Base-by-base conservation (phyloP, 2,113 vertebrate genomes). In the Pica pica region DNA sequence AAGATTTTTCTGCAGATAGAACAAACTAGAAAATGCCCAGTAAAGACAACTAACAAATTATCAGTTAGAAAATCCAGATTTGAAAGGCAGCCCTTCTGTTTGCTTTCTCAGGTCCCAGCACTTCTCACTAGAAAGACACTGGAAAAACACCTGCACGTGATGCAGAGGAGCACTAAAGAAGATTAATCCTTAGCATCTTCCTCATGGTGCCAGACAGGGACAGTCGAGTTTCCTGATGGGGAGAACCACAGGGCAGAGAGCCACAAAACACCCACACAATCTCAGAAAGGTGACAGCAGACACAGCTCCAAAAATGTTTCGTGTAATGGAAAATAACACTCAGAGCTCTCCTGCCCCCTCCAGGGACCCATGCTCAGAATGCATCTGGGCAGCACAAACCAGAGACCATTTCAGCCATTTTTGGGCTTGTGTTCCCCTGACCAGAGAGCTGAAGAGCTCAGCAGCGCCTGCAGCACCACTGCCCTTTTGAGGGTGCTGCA, bases 391-490 rank as follows among this genome's bases (percentile, higher is more conserved):
- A 60, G 56, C 83, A 88, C 53, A 73, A 77, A 13, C 11, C 52
- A 33, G 44, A 30, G 26, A 28, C 1, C 3, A 59, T 9, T 65
- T 31, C 73, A 24, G 68, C 4, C 1, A 18, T n/a, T 24, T 15
- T 14, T 7, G 12, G 33, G 18, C 24, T 30, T 1, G 0, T 8
- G 47, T 0, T 53, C 13, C 47, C 49, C 76, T 70, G n/a, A n/a
- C 7, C 20, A 11, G 31, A 64, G 33, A 23, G 17, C 28, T 50
- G 76, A 21, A 39, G 44, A 12, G 13, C 60, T 49, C 59, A 42
- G 82, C 52, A 87, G 61, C 23, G 19, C 26, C 75, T 65, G 10
- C 39, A 24, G 19, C 30, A 26, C 39, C n/a, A 3, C 60, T 12
- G 41, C 22, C 20, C 35, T 65, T 74, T 10, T 10, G 6, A 33